Percentiles rank a stretch among this genome's conserved stretches.
Evolutionary conservation across 1,140 invertebrate species (phyloP).

Genomic region (Medauroidea extradentata): DNA sequence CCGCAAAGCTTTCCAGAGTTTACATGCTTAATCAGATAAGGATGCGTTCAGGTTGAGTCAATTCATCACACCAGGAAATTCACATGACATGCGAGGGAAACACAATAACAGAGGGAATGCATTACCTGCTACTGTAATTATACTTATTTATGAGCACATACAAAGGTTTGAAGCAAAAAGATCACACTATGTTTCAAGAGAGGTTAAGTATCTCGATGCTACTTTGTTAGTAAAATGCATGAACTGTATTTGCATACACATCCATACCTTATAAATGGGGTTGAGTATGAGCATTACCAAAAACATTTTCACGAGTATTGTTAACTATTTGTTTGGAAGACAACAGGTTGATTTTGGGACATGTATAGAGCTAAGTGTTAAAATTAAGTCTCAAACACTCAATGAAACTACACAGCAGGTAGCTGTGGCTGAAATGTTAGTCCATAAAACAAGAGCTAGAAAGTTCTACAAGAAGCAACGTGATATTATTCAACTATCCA

Average conservation of each 20-base stretch:
- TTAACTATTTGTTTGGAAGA: too few species aligned
- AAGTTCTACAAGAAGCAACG: constrained; percentile 31
- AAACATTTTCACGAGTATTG: too few species aligned
- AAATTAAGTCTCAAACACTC: constrained; percentile 7
- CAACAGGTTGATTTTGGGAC: too few species aligned
- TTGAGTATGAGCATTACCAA: constrained; percentile 28
- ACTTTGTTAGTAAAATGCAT: constrained; percentile 32
- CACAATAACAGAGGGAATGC: constrained; percentile 1
- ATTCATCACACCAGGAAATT: not conserved
- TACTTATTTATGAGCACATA: too few species aligned
- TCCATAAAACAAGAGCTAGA: constrained; percentile 26
- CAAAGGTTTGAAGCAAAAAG: too few species aligned
- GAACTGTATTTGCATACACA: constrained; percentile 28
- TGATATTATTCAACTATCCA: too few species aligned
- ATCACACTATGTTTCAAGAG: constrained; percentile 13
- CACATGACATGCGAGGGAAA: constrained; percentile 10
- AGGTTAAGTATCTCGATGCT: constrained; percentile 29
- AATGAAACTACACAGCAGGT: constrained; percentile 26
- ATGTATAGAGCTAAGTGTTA: too few species aligned
- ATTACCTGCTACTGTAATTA: too few species aligned
- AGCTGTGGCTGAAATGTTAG: constrained; percentile 28
- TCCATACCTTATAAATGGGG: constrained; percentile 20
- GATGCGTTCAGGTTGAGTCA: too few species aligned
- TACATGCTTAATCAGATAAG: too few species aligned
- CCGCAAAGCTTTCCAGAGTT: too few species aligned